A percentile compares a stretch with the other conserved stretches of the same genome.
Evolutionary conservation across 2,113 vertebrate species (phyloP).

Genomic region (Hiodon alosoides): DNA sequence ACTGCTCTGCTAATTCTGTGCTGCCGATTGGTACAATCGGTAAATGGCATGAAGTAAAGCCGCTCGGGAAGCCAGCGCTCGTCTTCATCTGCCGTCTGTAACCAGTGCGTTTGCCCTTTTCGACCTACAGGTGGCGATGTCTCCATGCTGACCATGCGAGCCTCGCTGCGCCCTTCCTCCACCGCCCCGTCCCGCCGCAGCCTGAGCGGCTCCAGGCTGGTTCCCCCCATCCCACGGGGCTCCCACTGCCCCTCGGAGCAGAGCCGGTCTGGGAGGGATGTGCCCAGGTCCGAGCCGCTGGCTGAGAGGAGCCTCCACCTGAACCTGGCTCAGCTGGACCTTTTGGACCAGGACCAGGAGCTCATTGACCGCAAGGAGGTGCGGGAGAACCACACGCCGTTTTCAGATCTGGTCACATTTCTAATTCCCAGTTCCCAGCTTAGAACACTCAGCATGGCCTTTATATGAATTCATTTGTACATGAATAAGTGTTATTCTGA

Average conservation of each 20-base stretch:
- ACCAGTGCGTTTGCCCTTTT: no score
- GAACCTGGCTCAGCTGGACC: conserved; percentile 55
- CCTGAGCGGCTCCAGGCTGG: neutral
- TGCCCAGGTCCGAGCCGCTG: conserved; percentile 37
- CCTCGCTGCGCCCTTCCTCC: neutral
- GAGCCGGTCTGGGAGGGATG: conserved; percentile 48
- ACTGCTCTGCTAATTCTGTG: no score
- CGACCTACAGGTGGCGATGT: neutral
- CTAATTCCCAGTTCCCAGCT: no score
- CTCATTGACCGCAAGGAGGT: conserved; percentile 83
- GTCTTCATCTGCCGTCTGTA: no score
- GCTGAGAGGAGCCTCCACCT: conserved; percentile 44
- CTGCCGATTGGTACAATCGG: no score
- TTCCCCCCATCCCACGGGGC: conserved; percentile 62
- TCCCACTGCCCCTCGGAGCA: conserved; percentile 49
- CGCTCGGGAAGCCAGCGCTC: no score
- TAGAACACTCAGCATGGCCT: no score
- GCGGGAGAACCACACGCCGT: conserved; percentile 24
- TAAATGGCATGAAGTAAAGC: no score
- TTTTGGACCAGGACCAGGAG: conserved; percentile 61
- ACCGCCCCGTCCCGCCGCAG: neutral
- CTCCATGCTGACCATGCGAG: neutral
- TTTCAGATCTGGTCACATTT: no score
- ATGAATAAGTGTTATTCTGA: no score
- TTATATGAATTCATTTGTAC: no score